Conservation (phyloP, 2,888 invertebrate genomes). For the Morpho achilles region DNA sequence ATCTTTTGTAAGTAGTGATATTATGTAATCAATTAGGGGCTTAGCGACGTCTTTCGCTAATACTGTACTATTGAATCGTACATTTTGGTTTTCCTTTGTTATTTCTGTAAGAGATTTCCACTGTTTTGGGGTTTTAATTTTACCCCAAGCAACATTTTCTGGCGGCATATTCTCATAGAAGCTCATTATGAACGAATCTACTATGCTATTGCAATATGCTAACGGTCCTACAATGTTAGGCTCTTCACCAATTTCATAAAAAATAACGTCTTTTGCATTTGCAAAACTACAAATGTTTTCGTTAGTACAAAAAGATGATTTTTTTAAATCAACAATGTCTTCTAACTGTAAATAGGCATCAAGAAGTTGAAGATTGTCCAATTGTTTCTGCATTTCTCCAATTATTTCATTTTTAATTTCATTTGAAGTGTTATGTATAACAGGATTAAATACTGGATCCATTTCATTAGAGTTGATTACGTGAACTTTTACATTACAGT, state of each 20-base stretch:
- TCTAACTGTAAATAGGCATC: conserved; percentile 42
- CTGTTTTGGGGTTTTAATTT: conserved; percentile 39
- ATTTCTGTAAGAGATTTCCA: conserved; percentile 46
- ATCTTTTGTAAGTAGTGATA: conserved; percentile 30
- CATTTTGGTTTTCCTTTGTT: conserved; percentile 43
- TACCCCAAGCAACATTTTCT: conserved; percentile 56
- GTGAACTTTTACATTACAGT: conserved; percentile 45
- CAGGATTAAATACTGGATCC: conserved; percentile 50
- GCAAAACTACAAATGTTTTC: conserved; percentile 45
- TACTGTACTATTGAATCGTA: conserved; percentile 46
- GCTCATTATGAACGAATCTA: conserved; percentile 59
- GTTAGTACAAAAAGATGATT: conserved; percentile 44
- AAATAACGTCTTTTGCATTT: conserved; percentile 34
- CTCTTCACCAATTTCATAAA: conserved; percentile 41
- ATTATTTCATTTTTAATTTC: conserved; percentile 34
- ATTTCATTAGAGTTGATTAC: conserved; percentile 35
- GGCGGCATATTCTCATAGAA: conserved; percentile 52
- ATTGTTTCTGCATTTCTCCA: conserved; percentile 44
- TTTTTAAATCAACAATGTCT: conserved; percentile 46
- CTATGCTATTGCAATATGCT: conserved; percentile 39
- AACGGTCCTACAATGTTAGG: conserved; percentile 51
- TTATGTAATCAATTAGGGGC: conserved; percentile 47
- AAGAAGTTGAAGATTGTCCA: conserved; percentile 37
- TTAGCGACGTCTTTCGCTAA: conserved; percentile 42
- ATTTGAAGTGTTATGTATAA: conserved; percentile 40